Conservation (phyloP, 2,797 vertebrate species). For the Erpetoichthys calabaricus region DNA sequence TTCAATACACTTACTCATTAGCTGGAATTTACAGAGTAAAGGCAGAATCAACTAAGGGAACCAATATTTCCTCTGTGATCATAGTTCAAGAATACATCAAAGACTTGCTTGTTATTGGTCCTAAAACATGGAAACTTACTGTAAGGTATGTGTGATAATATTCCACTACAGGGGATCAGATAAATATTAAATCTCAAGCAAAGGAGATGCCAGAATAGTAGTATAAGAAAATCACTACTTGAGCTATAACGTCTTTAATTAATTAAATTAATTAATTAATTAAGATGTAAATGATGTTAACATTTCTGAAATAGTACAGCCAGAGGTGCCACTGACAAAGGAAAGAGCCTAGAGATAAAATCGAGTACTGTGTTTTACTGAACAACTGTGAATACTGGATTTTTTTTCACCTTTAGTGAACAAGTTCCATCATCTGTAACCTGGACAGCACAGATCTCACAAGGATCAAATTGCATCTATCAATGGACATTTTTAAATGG, state of each 20-base stretch:
- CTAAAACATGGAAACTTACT: slow-evolving; percentile 8
- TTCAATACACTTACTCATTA: slow-evolving; percentile 8
- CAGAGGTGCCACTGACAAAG: no score
- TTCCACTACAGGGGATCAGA: no score
- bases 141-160: slow-evolving; percentile 5
- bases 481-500: neutral
- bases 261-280: no score
- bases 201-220: no score
- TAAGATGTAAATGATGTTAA: no score
- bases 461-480: neutral
- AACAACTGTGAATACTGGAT: no score
- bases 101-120: slow-evolving; percentile 11
- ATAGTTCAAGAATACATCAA: slow-evolving; percentile 13
- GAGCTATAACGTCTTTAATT: no score
- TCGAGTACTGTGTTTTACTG: no score
- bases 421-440: neutral
- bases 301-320: no score
- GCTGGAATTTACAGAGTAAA: slow-evolving; percentile 12
- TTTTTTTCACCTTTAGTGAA: neutral
- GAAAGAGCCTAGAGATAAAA: no score
- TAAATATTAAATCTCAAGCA: no score
- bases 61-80: slow-evolving; percentile 12
- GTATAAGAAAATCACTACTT: no score
- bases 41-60: slow-evolving; percentile 3
- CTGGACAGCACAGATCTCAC: neutral